These are phyloP conservation scores for Cyphomyrus plagiostoma DNA, from an alignment of 2,113 vertebrate species.

Conservation along the genomic window DNA sequence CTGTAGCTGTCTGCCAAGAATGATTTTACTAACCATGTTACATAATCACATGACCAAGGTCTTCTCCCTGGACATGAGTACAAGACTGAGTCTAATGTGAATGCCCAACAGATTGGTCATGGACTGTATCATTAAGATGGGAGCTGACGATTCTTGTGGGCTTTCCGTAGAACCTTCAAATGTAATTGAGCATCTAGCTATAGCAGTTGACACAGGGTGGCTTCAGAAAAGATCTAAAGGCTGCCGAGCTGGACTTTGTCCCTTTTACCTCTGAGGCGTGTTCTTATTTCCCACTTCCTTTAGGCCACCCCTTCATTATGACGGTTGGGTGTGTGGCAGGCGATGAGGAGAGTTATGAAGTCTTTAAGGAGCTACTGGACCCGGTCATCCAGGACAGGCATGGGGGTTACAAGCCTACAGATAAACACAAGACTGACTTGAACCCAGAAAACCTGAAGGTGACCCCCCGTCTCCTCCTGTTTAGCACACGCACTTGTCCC, in stretches of 20 bases:
- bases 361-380: conserved; percentile 89
- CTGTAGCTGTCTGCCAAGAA: conserved; percentile 58
- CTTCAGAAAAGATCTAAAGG: not conserved
- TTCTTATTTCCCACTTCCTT: conserved; percentile 18
- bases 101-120: conserved; percentile 67
- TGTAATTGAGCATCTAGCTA: not conserved
- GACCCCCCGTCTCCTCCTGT: not conserved
- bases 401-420: conserved; percentile 87
- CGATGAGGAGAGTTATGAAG: conserved; percentile 86
- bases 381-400: conserved; percentile 88
- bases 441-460: conserved; percentile 71
- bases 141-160: conserved; percentile 79
- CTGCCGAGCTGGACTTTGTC: not conserved
- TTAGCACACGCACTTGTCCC: not conserved
- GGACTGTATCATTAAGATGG: conserved; percentile 72
- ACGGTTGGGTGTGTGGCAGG: conserved; percentile 91
- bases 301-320: conserved; percentile 94
- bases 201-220: not conserved
- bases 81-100: conserved; percentile 48
- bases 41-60: conserved; percentile 70
- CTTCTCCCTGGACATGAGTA: conserved; percentile 64
- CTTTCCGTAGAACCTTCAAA: not conserved
- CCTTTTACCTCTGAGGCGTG: conserved; percentile 25
- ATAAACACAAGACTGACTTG: conserved; percentile 93
- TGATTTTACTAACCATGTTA: conserved; percentile 63